Evolutionary conservation across 2,797 vertebrate genomes (phyloP).

Genomic region (Sylvia borin): DNA sequence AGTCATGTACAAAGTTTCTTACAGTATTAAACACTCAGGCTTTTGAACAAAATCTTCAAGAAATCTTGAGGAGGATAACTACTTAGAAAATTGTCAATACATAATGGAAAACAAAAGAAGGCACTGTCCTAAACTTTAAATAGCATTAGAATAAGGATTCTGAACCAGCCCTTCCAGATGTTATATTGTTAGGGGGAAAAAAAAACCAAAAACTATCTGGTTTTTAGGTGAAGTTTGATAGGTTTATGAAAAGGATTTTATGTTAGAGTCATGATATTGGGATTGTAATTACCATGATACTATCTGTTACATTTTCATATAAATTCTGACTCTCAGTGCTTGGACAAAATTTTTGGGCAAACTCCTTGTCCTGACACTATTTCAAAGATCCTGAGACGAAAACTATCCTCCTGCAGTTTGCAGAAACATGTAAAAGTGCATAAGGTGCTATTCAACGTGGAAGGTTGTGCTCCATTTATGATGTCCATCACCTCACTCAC

Average conservation of each 20-base stretch:
- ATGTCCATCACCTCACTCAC: not conserved
- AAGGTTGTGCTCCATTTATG: not conserved
- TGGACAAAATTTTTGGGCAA: not conserved
- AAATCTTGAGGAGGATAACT: not conserved
- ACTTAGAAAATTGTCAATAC: not conserved
- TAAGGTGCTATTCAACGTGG: accelerated
- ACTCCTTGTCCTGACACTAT: not conserved
- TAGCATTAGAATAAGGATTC: not conserved
- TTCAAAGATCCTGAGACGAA: not conserved
- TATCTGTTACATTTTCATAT: not conserved
- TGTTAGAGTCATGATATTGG: not conserved
- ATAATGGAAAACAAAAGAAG: not conserved
- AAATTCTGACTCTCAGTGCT: not conserved
- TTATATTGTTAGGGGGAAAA: accelerated
- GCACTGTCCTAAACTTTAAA: not conserved
- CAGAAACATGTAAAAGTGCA: not conserved
- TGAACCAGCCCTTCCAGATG: not conserved
- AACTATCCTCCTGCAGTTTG: not conserved
- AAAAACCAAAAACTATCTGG: not conserved
- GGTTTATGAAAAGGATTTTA: not conserved
- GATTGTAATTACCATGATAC: not conserved
- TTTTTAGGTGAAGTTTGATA: not conserved
- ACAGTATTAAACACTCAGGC: not conserved
- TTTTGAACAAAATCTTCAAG: not conserved
- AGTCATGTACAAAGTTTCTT: not conserved